Evolutionary conservation across 2,888 invertebrate species (phyloP), one percentile per base, ranked within the genome.

Genomic region (Brenthis daphne): DNA sequence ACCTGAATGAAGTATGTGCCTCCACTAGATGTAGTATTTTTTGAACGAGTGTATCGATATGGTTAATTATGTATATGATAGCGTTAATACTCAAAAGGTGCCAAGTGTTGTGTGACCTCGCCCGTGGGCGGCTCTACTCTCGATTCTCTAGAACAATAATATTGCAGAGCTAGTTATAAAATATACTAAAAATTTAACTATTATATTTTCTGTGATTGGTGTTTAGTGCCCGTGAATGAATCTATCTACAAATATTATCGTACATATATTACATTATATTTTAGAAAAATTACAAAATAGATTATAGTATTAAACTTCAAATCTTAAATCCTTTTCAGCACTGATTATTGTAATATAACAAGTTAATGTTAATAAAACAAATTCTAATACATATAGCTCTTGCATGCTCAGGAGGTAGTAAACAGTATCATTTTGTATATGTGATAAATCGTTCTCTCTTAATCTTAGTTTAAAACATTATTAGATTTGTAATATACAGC

Each of bases 41-140:
- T 77, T 77, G 79, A 78, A 77, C 75, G 82, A 82, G 81, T 83
- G 79, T 82, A 80, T 80, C 79, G 82, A 73, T 82, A 82, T 76
- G 81, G 79, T 78, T 78, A 83, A 79, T 79, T 78, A 77, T 43
- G 37, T 43, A 43, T 76, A 82, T 85, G 82, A 85, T 85, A 83
- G 87, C 82, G 82, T 88, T 82, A 90, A 90, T 90, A 90, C 90
- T 90, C 90, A 90, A 83, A 86, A 85, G 87, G 89, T 88, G 88
- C 84, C 85, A 84, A 85, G 82, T 77, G 78, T 81, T 79, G 84
- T 83, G 83, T 82, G 83, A 80, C 77, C 79, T 76, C 77, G 78
- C 78, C 77, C 74, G 76, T 78, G 76, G 70, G 81, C 79, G 79
- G 77, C 70, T 78, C 83, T 80, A 80, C 82, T 86, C 85, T 89